Conservation (phyloP, 2,113 vertebrate species). For the Rynchops niger region DNA sequence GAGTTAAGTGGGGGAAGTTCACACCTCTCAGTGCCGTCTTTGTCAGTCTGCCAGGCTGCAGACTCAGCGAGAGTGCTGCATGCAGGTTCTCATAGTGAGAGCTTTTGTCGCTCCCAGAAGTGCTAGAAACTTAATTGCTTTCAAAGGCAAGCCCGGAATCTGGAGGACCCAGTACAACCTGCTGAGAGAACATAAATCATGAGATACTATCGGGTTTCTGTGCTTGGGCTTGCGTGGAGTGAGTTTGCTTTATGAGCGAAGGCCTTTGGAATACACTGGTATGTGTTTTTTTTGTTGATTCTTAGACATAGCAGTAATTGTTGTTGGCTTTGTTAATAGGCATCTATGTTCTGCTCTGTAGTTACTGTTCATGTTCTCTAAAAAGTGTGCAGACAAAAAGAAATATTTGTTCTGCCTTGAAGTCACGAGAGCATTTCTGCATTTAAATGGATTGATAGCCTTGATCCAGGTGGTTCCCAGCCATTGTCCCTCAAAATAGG, state of each 20-base stretch:
- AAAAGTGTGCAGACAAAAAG: neutral
- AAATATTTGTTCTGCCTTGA: conserved; percentile 1
- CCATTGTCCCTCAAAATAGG: neutral
- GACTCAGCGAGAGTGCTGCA: neutral
- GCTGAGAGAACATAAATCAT: conserved; percentile 53
- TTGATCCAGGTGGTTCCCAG: neutral
- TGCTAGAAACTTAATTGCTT: conserved; percentile 59
- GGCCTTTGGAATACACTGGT: conserved; percentile 41
- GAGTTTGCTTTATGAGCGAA: conserved; percentile 38
- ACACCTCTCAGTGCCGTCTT: neutral
- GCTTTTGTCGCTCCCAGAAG: conserved; percentile 33
- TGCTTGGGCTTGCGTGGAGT: conserved; percentile 36
- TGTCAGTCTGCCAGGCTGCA: conserved; percentile 3
- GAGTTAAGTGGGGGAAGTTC: neutral
- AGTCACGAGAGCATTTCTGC: neutral
- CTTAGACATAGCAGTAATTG: conserved; percentile 28
- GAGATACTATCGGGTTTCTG: conserved; percentile 49
- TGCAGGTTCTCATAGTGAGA: conserved; percentile 1
- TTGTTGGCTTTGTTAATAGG: conserved; percentile 13
- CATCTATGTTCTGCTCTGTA: neutral
- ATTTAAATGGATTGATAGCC: neutral
- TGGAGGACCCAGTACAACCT: conserved; percentile 61
- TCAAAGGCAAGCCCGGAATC: conserved; percentile 55
- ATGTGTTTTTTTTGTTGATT: neutral
- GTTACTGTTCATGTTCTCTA: neutral